Conservation (phyloP, 2,888 invertebrate genomes). For the Neocrepidodera transversa region DNA sequence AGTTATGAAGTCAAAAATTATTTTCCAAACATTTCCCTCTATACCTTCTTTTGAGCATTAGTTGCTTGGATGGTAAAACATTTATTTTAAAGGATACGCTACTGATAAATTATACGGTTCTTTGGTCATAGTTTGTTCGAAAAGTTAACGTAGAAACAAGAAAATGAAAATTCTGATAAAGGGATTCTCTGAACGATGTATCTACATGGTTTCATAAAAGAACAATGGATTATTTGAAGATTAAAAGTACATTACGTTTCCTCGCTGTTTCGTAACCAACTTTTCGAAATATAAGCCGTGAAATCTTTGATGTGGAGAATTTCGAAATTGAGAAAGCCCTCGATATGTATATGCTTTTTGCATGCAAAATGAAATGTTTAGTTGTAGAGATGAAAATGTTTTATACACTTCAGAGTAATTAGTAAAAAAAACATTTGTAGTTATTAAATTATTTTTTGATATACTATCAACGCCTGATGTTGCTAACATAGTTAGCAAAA, state of each 20-base stretch:
- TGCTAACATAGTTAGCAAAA: too few species aligned
- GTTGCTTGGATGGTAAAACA: too few species aligned
- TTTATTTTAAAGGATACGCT: too few species aligned
- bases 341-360: constrained; percentile 1
- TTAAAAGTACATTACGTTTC: constrained; percentile 12
- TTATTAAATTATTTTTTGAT: too few species aligned
- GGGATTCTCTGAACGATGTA: background rate
- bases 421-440: too few species aligned
- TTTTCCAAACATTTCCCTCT: too few species aligned
- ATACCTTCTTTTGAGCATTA: too few species aligned
- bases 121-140: background rate
- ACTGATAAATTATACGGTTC: too few species aligned
- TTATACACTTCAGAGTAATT: too few species aligned
- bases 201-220: constrained; percentile 11
- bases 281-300: constrained; percentile 2
- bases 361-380: background rate
- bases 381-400: too few species aligned
- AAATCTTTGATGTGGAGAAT: constrained; percentile 16
- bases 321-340: constrained; percentile 5
- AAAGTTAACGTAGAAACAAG: background rate
- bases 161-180: background rate
- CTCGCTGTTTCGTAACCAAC: constrained; percentile 11
- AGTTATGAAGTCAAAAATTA: too few species aligned
- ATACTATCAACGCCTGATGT: too few species aligned
- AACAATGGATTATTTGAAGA: constrained; percentile 13